phyloP scores from a whole-genome alignment of 2,797 vertebrate genomes.

The Natrix natrix region DNA sequence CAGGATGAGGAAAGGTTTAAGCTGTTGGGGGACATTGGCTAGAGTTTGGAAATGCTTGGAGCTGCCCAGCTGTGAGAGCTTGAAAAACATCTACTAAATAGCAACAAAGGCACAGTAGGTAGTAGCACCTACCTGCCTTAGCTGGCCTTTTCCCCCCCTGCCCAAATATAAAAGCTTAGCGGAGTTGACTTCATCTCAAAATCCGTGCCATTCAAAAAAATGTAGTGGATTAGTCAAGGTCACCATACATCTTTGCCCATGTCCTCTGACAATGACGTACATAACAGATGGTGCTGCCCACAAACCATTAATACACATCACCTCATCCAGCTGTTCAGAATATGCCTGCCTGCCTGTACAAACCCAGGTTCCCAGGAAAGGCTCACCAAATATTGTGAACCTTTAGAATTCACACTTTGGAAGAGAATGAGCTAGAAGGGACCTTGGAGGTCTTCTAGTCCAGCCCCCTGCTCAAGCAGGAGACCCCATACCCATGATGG shows the following conservation, averaged over 20 bases:
- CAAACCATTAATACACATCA: conserved; percentile 27
- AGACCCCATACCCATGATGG: no score
- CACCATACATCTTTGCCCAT: conserved; percentile 9
- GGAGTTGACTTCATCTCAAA: conserved; percentile 10
- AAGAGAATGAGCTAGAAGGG: no score
- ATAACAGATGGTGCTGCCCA: conserved; percentile 30
- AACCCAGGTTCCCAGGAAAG: neutral
- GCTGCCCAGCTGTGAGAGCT: neutral
- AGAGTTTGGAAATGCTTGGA: conserved; percentile 8
- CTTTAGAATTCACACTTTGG: no score
- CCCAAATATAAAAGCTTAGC: neutral
- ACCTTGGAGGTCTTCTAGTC: no score
- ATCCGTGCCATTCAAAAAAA: neutral
- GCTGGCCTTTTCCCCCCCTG: neutral
- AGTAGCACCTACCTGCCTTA: neutral
- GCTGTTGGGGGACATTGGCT: neutral
- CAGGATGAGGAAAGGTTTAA: neutral
- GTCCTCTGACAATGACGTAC: neutral
- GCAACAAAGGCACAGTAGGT: neutral
- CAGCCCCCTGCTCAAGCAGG: no score
- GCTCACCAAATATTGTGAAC: conserved; percentile 19
- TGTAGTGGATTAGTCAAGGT: conserved; percentile 12
- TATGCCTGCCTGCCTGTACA: neutral
- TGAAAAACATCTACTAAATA: conserved; percentile 1
- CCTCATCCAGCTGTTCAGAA: neutral